Evolutionary conservation across 2,797 vertebrate species (phyloP).

Genomic region (Sebastiscus tertius): DNA sequence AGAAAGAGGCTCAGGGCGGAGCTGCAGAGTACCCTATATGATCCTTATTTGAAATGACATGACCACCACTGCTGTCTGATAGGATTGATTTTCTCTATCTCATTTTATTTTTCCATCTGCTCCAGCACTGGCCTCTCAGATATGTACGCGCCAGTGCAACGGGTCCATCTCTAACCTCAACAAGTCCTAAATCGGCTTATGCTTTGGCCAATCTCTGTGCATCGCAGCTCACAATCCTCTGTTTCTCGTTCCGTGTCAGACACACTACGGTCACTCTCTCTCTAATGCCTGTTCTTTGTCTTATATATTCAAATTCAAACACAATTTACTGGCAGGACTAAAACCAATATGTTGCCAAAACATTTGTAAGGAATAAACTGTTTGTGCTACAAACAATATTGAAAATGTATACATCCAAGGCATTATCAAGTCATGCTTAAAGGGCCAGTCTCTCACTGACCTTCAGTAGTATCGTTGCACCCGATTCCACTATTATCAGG

Average conservation of each 20-base stretch:
- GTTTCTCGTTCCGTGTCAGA: not conserved
- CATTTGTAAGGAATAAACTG: not conserved
- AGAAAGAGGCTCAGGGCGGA: not conserved
- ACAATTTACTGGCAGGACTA: not conserved
- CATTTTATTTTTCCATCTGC: constrained; percentile 64
- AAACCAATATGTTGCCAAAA: not conserved
- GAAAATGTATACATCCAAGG: not conserved
- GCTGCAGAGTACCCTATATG: constrained; percentile 25
- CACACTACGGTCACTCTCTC: not conserved
- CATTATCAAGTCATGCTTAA: not conserved
- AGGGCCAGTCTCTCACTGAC: not conserved
- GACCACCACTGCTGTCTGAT: constrained; percentile 49
- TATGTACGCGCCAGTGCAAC: constrained; percentile 5
- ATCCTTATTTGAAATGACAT: constrained; percentile 59
- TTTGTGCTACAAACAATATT: not conserved
- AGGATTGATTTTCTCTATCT: constrained; percentile 56
- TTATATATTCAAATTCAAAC: not conserved
- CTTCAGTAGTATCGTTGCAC: no score
- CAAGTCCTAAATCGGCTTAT: constrained; percentile 48
- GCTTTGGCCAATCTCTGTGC: constrained; percentile 14
- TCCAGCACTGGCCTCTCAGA: constrained; percentile 31
- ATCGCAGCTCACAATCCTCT: not conserved
- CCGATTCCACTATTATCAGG: no score
- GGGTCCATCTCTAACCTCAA: constrained; percentile 37
- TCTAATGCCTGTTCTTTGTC: not conserved